Base-by-base conservation (phyloP, 1,140 invertebrate species). In the Tetramorium parvispinum region DNA sequence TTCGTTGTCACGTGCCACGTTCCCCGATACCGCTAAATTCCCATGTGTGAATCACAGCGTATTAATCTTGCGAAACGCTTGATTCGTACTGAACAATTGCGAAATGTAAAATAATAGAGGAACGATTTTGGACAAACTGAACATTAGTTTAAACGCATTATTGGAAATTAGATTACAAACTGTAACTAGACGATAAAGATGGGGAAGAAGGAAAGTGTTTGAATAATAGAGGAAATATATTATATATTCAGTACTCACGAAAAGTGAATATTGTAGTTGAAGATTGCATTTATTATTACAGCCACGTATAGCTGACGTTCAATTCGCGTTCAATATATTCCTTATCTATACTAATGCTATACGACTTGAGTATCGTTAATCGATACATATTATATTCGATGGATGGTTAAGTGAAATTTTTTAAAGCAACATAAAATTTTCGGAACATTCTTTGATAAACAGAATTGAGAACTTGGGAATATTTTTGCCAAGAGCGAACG, bases 351-450 rank as follows among this genome's bases (percentile, higher is more conserved):
- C 37, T 66, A 37, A 51, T 32, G 3, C 13, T 18, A 40, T 53
- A 53, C 11, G 51, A 40, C 71, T 40, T 13, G n/a, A 57, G 43
- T 57, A 57, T 75, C 32, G 71, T 76, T 76, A 76, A 32, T 57
- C 51, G 71, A 76, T 76, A 43, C 37, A 46, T 68, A 32, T 76
- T 43, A 18, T 5, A 11, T 32, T 49, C 16, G 40, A 21, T 63
- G 27, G 37, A 43, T 81, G 16, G n/a, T 81, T 68, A 81, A 53
- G 51, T 11, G 27, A n/a, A 68, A 37, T 81, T 49, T 70, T 53
- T 27, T 81, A 16, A 27, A 59, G 37, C 37, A 21, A 81, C 37
- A 11, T 27, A 24, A 16, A 70, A 81, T 81, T 81, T 66, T 81
- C 8, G 37, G 27, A 70, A 71, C 21, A 4, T 46, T 49, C 63